Percentiles rank a stretch among this genome's conserved stretches.
Evolutionary conservation across 2,797 vertebrate species (phyloP).

Genomic region (Hydrocynus forskahlii): DNA sequence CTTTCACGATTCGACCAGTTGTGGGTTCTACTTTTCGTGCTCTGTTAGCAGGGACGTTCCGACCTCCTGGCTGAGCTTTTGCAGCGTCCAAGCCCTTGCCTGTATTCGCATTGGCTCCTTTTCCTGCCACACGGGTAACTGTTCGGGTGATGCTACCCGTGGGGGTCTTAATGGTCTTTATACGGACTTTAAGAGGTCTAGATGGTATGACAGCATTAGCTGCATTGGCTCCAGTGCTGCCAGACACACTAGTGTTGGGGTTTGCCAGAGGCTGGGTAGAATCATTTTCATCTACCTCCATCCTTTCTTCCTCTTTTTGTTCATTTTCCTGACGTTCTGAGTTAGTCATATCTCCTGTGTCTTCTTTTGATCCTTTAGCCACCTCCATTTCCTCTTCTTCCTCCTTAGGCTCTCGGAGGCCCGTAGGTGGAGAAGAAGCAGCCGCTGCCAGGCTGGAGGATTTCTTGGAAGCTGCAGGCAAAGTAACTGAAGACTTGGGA

Average conservation of each 20-base stretch:
- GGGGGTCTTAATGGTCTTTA: conserved; percentile 96
- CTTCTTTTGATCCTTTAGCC: conserved; percentile 70
- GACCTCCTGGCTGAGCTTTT: conserved; percentile 73
- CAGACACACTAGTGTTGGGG: background rate
- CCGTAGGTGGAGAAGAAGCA: conserved; percentile 74
- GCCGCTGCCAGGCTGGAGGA: conserved; percentile 74
- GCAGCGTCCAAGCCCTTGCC: conserved; percentile 70
- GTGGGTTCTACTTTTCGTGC: conserved; percentile 65
- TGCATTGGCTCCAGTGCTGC: conserved; percentile 67
- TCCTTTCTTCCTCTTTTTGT: conserved; percentile 72
- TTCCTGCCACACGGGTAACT: conserved; percentile 86
- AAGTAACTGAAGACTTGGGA: conserved; percentile 73
- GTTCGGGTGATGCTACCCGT: conserved; percentile 94
- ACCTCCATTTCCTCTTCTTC: conserved; percentile 84
- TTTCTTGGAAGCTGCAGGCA: conserved; percentile 67
- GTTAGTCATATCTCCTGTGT: conserved; percentile 61
- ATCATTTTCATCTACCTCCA: conserved; percentile 73
- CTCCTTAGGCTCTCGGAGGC: conserved; percentile 82
- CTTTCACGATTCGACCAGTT: conserved; percentile 61
- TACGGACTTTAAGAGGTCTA: conserved; percentile 92
- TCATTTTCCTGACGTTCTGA: conserved; percentile 62
- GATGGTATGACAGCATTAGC: conserved; percentile 81
- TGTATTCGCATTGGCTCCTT: conserved; percentile 65
- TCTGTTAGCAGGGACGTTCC: conserved; percentile 68
- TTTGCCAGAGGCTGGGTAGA: conserved; percentile 28